Percentiles rank a stretch among this genome's conserved stretches.
Conservation (phyloP, 1,140 invertebrate species). For the Popillia japonica region DNA sequence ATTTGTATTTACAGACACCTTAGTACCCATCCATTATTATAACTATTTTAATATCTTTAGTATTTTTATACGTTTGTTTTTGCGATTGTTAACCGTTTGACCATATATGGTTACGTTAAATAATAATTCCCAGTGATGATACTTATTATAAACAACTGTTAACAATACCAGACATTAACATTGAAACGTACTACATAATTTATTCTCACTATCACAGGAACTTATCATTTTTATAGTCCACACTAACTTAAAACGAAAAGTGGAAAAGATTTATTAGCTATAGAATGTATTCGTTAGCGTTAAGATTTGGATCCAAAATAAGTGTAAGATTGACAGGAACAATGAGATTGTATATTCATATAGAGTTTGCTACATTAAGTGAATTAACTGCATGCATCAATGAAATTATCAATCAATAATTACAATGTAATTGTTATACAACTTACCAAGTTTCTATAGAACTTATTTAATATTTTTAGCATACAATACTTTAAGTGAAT, state of each 20-base stretch:
- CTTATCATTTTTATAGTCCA: slow-evolving; percentile 32
- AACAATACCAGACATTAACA: slow-evolving; percentile 1
- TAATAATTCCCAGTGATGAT: slow-evolving; percentile 27
- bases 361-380: neutral
- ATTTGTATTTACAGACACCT: slow-evolving; percentile 34
- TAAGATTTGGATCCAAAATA: no score
- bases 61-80: neutral
- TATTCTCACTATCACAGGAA: slow-evolving; percentile 27
- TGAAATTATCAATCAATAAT: no score
- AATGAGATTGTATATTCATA: neutral
- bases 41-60: slow-evolving; percentile 4
- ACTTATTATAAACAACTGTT: neutral
- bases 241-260: slow-evolving; percentile 8
- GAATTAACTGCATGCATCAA: neutral
- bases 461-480: no score
- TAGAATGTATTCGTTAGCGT: no score
- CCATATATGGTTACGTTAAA: slow-evolving; percentile 34
- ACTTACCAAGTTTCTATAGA: no score
- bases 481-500: no score
- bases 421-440: no score
- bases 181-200: slow-evolving; percentile 9
- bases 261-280: neutral
- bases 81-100: slow-evolving; percentile 8
- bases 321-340: no score
- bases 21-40: slow-evolving; percentile 28